Base-by-base conservation (phyloP, 1,140 invertebrate species). In the Drosophila teissieri region DNA sequence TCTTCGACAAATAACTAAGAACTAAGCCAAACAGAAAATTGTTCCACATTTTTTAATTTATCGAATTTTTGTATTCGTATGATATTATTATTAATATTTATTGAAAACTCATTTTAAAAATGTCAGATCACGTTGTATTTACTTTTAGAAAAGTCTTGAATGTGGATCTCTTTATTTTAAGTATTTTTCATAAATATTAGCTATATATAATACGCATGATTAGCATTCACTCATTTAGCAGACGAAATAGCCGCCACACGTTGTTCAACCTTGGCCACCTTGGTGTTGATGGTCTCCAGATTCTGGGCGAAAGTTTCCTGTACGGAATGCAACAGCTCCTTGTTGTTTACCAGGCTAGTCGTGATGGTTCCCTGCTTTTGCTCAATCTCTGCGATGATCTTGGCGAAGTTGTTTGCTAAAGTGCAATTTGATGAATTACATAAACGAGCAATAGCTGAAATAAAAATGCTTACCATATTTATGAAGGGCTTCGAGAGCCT, bases 321-420 rank as follows among this genome's bases (percentile, higher is more conserved):
- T 0, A 97, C 96, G 15, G 95, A 95, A 93, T 97, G 95, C 12
- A 98, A 86, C 24, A 98, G 90, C 44, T 95, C 94, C 80, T 96
- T 96, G 91, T 97, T 97, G 73, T 95, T 95, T 42, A 96, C 94
- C 8, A 97, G 93, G 42, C 94, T 95, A 15, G 93, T 93, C 0
- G 94, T 93, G 44, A 98, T 96, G 72, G 96, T 95, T 24, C 94
- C 94, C 91, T 98, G 97, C 44, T 96, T 93, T 15, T 95, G 95
- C 93, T 98, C 97, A 39, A 98, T 93, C 89, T 97, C 96, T 2
- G 95, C 95, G 52, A 98, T 92, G 10, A 97, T 96, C 92, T 97
- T 97, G 36, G 95, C 95, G 86, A 98, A 98, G 90, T 97, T 96
- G 56, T 95, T 95, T 73, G 97, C 97, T 98, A 94, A 94, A 79